Evolutionary conservation across 1,140 invertebrate genomes (phyloP).

Genomic region (Drosophila triauraria): DNA sequence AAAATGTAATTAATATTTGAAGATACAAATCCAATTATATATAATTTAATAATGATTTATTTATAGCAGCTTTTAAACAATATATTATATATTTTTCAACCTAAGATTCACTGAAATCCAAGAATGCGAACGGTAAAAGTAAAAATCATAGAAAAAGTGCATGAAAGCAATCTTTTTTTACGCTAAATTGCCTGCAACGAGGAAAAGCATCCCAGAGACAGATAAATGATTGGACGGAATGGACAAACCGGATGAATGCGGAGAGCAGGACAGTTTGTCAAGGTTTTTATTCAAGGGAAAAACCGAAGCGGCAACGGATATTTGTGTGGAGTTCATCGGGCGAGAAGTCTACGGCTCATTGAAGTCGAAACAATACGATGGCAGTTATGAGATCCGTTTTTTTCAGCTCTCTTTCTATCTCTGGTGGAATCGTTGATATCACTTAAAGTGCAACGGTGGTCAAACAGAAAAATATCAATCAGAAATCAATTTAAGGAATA

Average conservation of each 20-base stretch:
- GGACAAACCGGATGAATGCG: slow-evolving; percentile 1
- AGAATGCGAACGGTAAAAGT: neutral
- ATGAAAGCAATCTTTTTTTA: slow-evolving; percentile 13
- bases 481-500: neutral
- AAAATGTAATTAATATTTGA: too few relatives aligned
- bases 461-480: neutral
- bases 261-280: slow-evolving; percentile 31
- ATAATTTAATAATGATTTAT: too few relatives aligned
- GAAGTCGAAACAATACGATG: slow-evolving; percentile 59
- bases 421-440: neutral
- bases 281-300: slow-evolving; percentile 26
- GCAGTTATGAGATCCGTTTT: slow-evolving; percentile 58
- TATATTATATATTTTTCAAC: neutral
- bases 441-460: neutral
- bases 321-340: slow-evolving; percentile 47
- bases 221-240: slow-evolving; percentile 14
- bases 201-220: slow-evolving; percentile 7
- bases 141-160: slow-evolving; percentile 6
- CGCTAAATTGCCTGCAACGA: slow-evolving; percentile 5
- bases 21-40: too few relatives aligned
- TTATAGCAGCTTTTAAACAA: too few relatives aligned
- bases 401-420: neutral
- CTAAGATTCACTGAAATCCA: neutral
- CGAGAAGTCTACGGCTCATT: slow-evolving; percentile 56
- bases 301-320: slow-evolving; percentile 27